Evolutionary conservation across 2,888 invertebrate species (phyloP), one percentile per base, ranked within the genome.

Genomic region (Conus canariensis): DNA sequence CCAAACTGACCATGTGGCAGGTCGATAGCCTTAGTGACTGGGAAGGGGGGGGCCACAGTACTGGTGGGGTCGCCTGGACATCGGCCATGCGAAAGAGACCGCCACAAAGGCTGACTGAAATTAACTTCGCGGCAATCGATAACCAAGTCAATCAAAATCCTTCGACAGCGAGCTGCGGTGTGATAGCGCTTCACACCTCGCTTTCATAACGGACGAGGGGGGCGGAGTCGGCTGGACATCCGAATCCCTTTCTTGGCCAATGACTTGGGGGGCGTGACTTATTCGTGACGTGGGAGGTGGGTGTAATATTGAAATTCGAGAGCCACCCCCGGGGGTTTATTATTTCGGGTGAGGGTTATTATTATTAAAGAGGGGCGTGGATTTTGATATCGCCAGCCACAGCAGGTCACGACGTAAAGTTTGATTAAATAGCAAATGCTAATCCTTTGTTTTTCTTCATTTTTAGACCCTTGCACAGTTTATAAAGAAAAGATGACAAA

Each of bases 111-210:
- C 7, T 22, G 64, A 58, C 64, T 74, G 70, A 87, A 74, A 87
- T 87, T 87, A 87, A 87, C 87, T 67, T 22, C 16, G 56, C 22
- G 56, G 74, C 87, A 67, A 87, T 87, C 87, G 64, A 67, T 74
- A 58, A 45, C 22, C 70, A 25, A 87, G 74, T 87, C 74, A 70
- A 87, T 87, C 87, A 87, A 87, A 87, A 70, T 30, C 56, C 58
- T 22, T 19, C 45, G 25, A 19, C 16, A 64, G n/a, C 74, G 58
- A 87, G 87, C 74, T n/a, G 45, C 70, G 10, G n/a, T 45, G 60
- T 58, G 74, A 87, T 87, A 87, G 25, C 58, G 87, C 87, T 87
- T 87, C 87, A 87, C 87, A 87, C 87, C 74, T 87, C 58, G 56
- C 64, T 22, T 74, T 74, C 87, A 74, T 58, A 74, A 74, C 56